phyloP scores from a whole-genome alignment of 2,888 invertebrate genomes.

The Pollenia amentaria region DNA sequence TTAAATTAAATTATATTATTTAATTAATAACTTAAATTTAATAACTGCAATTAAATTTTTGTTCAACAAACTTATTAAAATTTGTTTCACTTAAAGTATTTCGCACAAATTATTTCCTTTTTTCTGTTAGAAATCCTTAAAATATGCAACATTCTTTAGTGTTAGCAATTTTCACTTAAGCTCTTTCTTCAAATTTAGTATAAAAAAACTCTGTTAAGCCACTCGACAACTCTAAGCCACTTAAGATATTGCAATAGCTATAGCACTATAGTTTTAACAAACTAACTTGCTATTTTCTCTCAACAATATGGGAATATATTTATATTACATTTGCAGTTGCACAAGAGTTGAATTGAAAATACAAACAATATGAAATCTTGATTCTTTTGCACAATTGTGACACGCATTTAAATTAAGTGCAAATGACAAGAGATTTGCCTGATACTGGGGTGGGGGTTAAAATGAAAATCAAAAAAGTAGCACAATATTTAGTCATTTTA shows the following conservation, averaged over 20 bases:
- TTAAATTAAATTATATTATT: too few species aligned
- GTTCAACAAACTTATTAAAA: too few species aligned
- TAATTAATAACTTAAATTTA: too few species aligned
- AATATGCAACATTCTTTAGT: constrained; percentile 30
- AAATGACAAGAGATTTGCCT: constrained; percentile 83
- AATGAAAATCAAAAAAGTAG: constrained; percentile 2
- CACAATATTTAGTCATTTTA: background rate
- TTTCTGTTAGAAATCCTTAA: constrained; percentile 11
- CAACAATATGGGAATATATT: constrained; percentile 6
- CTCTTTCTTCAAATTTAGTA: background rate
- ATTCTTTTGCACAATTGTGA: constrained; percentile 79
- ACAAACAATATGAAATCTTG: constrained; percentile 33
- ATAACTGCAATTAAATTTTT: too few species aligned
- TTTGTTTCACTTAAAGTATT: constrained; percentile 13
- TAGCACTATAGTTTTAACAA: background rate
- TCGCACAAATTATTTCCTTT: constrained; percentile 5
- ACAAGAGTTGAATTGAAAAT: background rate
- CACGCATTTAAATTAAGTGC: constrained; percentile 85
- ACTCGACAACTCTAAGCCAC: constrained; percentile 62
- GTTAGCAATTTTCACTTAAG: constrained; percentile 14
- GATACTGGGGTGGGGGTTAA: background rate
- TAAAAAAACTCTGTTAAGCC: constrained; percentile 11
- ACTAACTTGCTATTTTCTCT: constrained; percentile 28
- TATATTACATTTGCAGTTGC: background rate
- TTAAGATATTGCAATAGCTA: constrained; percentile 60